phyloP scores from a whole-genome alignment of 2,888 invertebrate genomes.

The Limnephilus lunatus region DNA sequence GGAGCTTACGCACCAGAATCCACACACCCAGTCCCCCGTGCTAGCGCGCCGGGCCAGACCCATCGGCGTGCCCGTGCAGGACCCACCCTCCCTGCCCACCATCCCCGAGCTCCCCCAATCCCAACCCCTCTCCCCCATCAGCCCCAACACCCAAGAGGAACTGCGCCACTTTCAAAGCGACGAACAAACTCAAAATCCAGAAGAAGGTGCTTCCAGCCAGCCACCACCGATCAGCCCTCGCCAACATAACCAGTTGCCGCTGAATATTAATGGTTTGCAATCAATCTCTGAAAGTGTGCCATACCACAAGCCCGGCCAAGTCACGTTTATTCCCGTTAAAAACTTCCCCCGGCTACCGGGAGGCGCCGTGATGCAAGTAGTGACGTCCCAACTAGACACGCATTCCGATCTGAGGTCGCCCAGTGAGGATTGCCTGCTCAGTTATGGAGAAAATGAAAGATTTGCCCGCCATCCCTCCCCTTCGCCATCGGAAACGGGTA shows the following conservation, averaged over 20 bases:
- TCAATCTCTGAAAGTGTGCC: background rate
- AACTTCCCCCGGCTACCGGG: background rate
- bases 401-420: slow-evolving; percentile 10
- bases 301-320: background rate
- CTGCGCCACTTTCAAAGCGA: background rate
- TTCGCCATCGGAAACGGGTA: background rate
- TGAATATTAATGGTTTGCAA: background rate
- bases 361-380: background rate
- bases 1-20: slow-evolving; percentile 21
- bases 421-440: slow-evolving; percentile 16
- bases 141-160: background rate
- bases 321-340: background rate
- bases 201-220: background rate
- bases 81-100: background rate
- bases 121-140: background rate
- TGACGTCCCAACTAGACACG: background rate
- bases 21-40: slow-evolving; percentile 14
- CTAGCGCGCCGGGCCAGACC: slow-evolving; percentile 1
- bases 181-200: background rate
- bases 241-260: background rate
- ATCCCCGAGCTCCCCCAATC: background rate
- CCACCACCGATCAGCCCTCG: background rate
- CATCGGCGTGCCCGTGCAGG: background rate
- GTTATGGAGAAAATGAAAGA: background rate
- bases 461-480: background rate